Evolutionary conservation across 1,140 invertebrate genomes (phyloP).

Genomic region (Monochamus saltuarius): DNA sequence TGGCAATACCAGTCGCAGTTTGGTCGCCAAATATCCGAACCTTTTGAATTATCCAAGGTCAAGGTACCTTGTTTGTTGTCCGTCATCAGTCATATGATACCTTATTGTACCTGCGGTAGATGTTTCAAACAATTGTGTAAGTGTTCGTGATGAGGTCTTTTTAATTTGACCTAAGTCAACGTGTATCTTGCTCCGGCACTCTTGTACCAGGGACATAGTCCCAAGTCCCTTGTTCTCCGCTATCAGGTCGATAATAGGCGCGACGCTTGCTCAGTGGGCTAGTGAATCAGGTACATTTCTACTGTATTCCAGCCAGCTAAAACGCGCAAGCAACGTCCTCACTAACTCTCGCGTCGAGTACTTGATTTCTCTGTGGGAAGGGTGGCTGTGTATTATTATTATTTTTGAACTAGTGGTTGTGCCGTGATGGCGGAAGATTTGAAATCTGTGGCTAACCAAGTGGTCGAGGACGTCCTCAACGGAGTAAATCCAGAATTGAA

Average conservation of each 20-base stretch:
- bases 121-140: no score
- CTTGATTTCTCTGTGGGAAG: background rate
- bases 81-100: no score
- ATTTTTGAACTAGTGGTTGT: background rate
- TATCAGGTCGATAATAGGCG: background rate
- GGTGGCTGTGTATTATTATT: conserved; percentile 8
- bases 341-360: background rate
- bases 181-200: no score
- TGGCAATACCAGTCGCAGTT: no score
- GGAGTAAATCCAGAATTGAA: conserved; percentile 32
- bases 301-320: no score
- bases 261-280: conserved; percentile 2
- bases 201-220: background rate
- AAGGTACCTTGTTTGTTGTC: no score
- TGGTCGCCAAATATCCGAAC: no score
- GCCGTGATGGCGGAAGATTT: conserved; percentile 25
- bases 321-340: background rate
- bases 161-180: no score
- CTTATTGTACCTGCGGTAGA: no score
- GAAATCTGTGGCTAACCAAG: conserved; percentile 33
- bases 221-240: background rate
- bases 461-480: conserved; percentile 41
- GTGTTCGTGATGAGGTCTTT: no score
- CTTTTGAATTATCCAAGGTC: no score
- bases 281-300: background rate